These are phyloP conservation scores for Diglossa brunneiventris DNA, from an alignment of 2,113 vertebrate genomes.

Conservation along the genomic window DNA sequence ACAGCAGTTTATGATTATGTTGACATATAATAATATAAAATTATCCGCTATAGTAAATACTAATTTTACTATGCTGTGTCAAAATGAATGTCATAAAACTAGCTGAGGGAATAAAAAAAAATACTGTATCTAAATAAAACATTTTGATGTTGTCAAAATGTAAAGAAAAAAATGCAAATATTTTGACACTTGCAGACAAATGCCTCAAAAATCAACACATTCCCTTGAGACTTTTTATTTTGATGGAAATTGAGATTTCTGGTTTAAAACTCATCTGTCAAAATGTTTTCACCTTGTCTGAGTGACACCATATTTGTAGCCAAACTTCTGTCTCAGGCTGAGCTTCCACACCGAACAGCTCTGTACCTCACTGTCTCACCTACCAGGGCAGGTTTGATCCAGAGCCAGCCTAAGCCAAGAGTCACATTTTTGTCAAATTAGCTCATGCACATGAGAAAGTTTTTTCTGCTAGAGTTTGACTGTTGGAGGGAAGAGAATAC, in stretches of 20 bases:
- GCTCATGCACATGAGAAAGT: neutral
- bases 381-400: neutral
- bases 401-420: neutral
- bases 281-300: neutral
- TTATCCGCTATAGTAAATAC: neutral
- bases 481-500: neutral
- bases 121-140: neutral
- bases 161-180: neutral
- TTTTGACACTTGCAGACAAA: neutral
- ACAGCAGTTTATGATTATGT: constrained; percentile 5
- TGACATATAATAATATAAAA: neutral
- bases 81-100: neutral
- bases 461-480: neutral
- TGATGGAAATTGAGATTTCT: neutral
- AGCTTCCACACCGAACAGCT: neutral
- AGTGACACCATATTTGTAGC: neutral
- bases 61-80: neutral
- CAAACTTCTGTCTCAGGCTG: neutral
- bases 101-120: neutral
- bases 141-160: neutral
- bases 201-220: neutral
- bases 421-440: neutral
- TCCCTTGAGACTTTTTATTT: neutral
- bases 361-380: neutral
- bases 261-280: neutral